A percentile compares a stretch with the other conserved stretches of the same genome.
These are phyloP conservation scores for Diabrotica undecimpunctata DNA, from an alignment of 1,140 invertebrate genomes.

Conservation along the genomic window DNA sequence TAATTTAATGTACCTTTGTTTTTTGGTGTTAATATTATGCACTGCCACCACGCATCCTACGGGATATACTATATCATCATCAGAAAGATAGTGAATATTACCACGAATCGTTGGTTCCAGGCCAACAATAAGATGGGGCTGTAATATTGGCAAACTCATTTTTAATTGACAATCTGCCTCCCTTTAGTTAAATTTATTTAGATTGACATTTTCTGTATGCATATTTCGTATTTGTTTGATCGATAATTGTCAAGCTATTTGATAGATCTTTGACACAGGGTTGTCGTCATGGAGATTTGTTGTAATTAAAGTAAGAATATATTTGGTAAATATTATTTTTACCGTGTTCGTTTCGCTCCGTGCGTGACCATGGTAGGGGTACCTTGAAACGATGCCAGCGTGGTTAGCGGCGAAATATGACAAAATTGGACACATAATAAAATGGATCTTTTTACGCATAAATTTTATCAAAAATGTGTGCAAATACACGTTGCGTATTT, in stretches of 20 bases:
- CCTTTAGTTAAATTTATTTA: not conserved
- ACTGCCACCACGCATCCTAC: slow-evolving; percentile 62
- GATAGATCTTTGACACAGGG: too few species aligned
- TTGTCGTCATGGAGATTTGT: too few species aligned
- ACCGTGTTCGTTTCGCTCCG: too few species aligned
- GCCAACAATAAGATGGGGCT: slow-evolving; percentile 57
- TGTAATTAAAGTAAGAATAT: too few species aligned
- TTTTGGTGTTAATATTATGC: slow-evolving; percentile 59
- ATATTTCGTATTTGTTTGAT: not conserved
- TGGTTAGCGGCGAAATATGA: too few species aligned
- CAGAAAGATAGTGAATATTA: slow-evolving; percentile 63
- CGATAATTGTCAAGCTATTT: not conserved
- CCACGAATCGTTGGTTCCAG: slow-evolving; percentile 55
- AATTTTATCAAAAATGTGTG: too few species aligned
- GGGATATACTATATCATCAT: slow-evolving; percentile 65
- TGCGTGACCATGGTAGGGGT: too few species aligned
- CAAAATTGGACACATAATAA: too few species aligned
- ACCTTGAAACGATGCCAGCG: too few species aligned
- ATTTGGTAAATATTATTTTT: too few species aligned
- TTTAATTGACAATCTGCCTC: not conserved
- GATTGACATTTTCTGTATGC: not conserved
- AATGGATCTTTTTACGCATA: too few species aligned
- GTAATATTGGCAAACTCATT: slow-evolving; percentile 39
- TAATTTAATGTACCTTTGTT: slow-evolving; percentile 55
- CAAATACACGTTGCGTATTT: too few species aligned